phyloP scores from a whole-genome alignment of 2,113 vertebrate species.

The Tauraco erythrolophus region DNA sequence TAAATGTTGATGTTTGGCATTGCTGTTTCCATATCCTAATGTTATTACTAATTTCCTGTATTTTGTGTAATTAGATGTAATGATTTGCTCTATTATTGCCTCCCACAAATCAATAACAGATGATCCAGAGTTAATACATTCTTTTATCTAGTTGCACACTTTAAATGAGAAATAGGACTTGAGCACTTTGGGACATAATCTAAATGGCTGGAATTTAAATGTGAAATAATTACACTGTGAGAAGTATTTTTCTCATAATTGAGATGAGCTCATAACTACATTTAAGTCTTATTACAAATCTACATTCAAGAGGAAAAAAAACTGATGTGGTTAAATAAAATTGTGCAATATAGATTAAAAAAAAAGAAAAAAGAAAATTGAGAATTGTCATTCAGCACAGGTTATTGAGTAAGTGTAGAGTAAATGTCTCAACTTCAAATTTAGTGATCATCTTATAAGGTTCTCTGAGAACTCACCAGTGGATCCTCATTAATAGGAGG shows the following conservation, averaged over 20 bases:
- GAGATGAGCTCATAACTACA: neutral
- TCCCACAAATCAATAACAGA: neutral
- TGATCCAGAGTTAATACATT: neutral
- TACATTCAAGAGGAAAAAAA: neutral
- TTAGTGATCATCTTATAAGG: neutral
- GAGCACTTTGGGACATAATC: neutral
- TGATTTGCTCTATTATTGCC: neutral
- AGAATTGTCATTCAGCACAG: neutral
- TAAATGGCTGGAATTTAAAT: neutral
- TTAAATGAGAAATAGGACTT: neutral
- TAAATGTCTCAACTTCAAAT: conserved; percentile 1
- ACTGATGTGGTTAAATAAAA: neutral
- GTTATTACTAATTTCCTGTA: neutral
- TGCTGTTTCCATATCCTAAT: neutral
- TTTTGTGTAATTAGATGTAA: neutral
- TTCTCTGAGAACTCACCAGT: neutral
- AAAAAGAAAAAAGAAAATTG: neutral
- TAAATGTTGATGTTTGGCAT: neutral
- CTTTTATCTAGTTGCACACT: neutral
- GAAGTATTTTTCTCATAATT: conserved; percentile 33
- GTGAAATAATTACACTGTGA: conserved; percentile 12
- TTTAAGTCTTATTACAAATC: conserved; percentile 4
- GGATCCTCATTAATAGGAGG: neutral
- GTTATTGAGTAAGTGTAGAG: neutral
- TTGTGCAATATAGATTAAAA: neutral